These are phyloP conservation scores for Andrena minutula DNA, from an alignment of 2,888 invertebrate genomes.

Conservation along the genomic window DNA sequence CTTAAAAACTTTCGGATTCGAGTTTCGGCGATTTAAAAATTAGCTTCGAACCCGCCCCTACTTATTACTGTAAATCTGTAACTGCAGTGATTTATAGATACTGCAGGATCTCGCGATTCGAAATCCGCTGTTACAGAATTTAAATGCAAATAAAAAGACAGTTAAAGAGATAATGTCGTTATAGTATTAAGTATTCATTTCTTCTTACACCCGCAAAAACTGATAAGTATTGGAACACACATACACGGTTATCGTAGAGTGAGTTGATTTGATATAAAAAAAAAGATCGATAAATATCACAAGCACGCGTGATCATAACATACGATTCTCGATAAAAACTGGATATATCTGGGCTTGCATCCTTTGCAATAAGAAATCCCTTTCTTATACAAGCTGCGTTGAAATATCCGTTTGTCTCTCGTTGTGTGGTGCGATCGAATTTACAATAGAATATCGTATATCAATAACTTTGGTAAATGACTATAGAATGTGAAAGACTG, in stretches of 20 bases:
- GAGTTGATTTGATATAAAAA: constrained; percentile 29
- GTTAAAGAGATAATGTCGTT: constrained; percentile 27
- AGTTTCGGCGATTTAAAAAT: no score
- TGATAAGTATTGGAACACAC: constrained; percentile 44
- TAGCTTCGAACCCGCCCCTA: no score
- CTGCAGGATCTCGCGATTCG: constrained; percentile 17
- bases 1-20: no score
- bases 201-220: constrained; percentile 20
- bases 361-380: constrained; percentile 35
- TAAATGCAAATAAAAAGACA: neutral
- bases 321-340: constrained; percentile 52
- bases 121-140: constrained; percentile 9
- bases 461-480: constrained; percentile 74
- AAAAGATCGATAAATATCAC: constrained; percentile 55
- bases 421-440: constrained; percentile 64
- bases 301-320: constrained; percentile 49
- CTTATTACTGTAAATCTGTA: constrained; percentile 3
- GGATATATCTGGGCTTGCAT: constrained; percentile 40
- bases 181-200: constrained; percentile 45
- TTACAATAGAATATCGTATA: constrained; percentile 61
- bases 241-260: constrained; percentile 21
- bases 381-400: constrained; percentile 41
- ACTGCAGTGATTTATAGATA: constrained; percentile 7
- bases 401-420: constrained; percentile 52
- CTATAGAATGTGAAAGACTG: constrained; percentile 64